Conservation (phyloP, 2,888 invertebrate species). For the Zygaena filipendulae region DNA sequence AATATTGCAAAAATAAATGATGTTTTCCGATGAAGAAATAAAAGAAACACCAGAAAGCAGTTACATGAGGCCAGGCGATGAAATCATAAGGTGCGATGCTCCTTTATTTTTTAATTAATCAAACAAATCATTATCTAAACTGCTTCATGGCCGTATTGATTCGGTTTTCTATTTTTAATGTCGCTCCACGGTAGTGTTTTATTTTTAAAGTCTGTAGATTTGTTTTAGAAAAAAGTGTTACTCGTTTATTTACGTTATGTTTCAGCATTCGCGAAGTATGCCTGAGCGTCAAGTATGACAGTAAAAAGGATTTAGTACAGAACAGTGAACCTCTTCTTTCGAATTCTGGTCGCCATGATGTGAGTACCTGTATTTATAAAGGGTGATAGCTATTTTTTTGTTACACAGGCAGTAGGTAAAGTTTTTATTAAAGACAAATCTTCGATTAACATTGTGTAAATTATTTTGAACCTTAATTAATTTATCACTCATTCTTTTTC, state of each 20-base stretch:
- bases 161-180: constrained; percentile 25
- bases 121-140: constrained; percentile 26
- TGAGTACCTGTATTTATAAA: constrained; percentile 24
- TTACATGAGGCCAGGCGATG: constrained; percentile 50
- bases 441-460: too few species aligned
- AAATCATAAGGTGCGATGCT: constrained; percentile 54
- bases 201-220: constrained; percentile 4
- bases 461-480: too few species aligned
- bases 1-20: constrained; percentile 56
- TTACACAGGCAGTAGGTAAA: too few species aligned
- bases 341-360: constrained; percentile 37
- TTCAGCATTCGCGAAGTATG: constrained; percentile 55
- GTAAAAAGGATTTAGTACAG: constrained; percentile 42
- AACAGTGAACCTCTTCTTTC: constrained; percentile 34
- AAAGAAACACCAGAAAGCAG: constrained; percentile 49
- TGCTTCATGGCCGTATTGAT: constrained; percentile 33
- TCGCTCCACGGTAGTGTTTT: constrained; percentile 25
- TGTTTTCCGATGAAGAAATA: constrained; percentile 63
- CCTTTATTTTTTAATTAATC: constrained; percentile 24
- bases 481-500: too few species aligned
- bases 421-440: too few species aligned
- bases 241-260: constrained; percentile 21
- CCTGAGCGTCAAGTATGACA: constrained; percentile 47
- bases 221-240: constrained; percentile 14
- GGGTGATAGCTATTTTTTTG: too few species aligned